A percentile compares a stretch with the other conserved stretches of the same genome.
These are phyloP conservation scores for Lemur catta DNA, from an alignment of 2,797 vertebrate genomes.

Conservation along the genomic window DNA sequence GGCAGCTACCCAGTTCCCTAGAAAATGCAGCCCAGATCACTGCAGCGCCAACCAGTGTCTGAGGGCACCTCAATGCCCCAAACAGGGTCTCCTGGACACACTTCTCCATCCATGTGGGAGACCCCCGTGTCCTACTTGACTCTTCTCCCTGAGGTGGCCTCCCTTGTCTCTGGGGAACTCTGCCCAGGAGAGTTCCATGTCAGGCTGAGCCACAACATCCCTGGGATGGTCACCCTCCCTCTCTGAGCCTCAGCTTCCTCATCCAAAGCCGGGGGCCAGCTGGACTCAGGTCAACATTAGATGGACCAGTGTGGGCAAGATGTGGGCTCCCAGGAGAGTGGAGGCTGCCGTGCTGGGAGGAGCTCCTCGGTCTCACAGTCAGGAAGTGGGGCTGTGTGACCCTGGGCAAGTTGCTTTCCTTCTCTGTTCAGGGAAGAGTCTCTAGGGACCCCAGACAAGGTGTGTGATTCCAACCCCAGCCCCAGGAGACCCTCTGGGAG, in stretches of 20 bases:
- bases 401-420: neutral
- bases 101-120: fast-evolving
- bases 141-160: neutral
- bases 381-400: neutral
- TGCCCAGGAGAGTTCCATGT: neutral
- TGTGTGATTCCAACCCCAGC: too few relatives aligned
- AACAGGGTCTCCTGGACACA: too few relatives aligned
- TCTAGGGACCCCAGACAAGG: neutral
- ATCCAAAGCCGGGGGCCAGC: neutral
- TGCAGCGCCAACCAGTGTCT: neutral
- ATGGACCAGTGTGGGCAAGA: neutral
- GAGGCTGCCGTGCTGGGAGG: fast-evolving
- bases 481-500: neutral
- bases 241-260: neutral
- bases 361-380: fast-evolving
- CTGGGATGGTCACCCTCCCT: fast-evolving
- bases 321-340: neutral
- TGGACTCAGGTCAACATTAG: too few relatives aligned
- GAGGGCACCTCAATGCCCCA: fast-evolving
- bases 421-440: neutral
- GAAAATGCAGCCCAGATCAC: too few relatives aligned
- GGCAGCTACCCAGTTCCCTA: fast-evolving
- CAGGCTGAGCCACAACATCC: fast-evolving
- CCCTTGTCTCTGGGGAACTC: neutral
- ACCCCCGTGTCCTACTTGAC: neutral